Base-by-base conservation (phyloP, 2,113 vertebrate species). In the Toxostoma redivivum region DNA sequence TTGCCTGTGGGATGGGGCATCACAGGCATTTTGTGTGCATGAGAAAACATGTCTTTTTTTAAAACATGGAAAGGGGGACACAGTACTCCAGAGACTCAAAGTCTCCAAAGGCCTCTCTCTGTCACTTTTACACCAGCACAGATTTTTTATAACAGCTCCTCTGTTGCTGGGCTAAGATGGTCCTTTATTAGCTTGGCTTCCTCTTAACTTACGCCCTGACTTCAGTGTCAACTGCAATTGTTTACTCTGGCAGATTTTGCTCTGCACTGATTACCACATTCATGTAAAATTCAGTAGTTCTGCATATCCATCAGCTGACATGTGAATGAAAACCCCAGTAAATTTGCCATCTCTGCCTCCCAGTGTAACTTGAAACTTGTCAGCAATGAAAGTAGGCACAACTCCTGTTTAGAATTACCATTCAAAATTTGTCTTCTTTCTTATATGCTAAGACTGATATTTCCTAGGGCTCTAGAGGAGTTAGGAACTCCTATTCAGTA, bases 171-270 rank as follows among this genome's bases (percentile, higher is more conserved):
- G 37, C 45, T 79, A 45, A 94, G 65, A 76, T 1, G 2, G 45
- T 23, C 54, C 66, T 47, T 54, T 62, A 88, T 72, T 61, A 92
- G 27, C 27, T 77, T 85, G 50, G 13, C n/a, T 87, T 69, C 57
- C 73, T 62, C 73, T 76, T 64, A 56, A 64, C 58, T 79, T 62
- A 82, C 0, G 3, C 53, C 66, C 86, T 65, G 50, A 86, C 50
- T 94, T 92, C 60, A 76, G 23, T 37, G 60, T 56, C 91, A 91
- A 33, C 53, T 79, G 54, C 40, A 67, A 65, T 60, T 89, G 81
- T 79, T 94, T 90, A 85, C 33, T 82, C 81, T 89, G 89, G 84
- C 66, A 70, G 60, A 91, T 58, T 88, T 60, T 86, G 33, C 71
- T 78, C 22, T 54, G 81, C 71, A 81, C 56, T 50, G 90, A 87